Percentiles rank a stretch among this genome's conserved stretches.
phyloP scores from a whole-genome alignment of 2,797 vertebrate genomes.

The Podargus strigoides region DNA sequence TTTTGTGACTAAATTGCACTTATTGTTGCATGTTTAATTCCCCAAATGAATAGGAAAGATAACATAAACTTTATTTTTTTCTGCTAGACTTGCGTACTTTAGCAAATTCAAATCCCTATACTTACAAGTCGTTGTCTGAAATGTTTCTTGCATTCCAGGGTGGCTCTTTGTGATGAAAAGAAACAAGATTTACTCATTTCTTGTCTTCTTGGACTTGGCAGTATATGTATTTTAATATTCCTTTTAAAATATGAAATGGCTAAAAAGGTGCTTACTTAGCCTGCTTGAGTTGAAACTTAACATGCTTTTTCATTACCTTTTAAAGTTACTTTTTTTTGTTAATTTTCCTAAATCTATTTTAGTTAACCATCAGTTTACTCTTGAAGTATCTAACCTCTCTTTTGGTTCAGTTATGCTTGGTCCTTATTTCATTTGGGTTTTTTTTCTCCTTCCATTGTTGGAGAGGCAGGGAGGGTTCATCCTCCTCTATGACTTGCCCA shows the following conservation, averaged over 20 bases:
- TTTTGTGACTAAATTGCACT: constrained; percentile 18
- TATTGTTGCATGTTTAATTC: constrained; percentile 29
- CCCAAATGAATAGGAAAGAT: constrained; percentile 15
- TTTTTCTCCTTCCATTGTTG: not conserved
- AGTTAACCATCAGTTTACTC: not conserved
- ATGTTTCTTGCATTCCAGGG: not conserved
- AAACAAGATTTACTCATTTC: not conserved
- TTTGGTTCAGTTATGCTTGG: not conserved
- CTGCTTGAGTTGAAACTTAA: not conserved
- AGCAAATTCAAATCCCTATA: not conserved
- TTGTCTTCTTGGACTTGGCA: not conserved
- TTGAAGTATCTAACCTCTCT: not conserved
- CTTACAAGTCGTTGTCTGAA: not conserved
- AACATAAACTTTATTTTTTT: constrained; percentile 7
- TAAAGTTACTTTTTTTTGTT: not conserved
- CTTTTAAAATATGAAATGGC: not conserved
- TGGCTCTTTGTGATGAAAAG: not conserved
- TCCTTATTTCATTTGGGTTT: not conserved
- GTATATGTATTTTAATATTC: not conserved
- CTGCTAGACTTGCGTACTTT: not conserved
- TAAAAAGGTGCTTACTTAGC: not conserved
- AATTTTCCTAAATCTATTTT: not conserved
- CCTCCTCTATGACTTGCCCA: not conserved
- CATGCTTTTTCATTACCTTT: not conserved
- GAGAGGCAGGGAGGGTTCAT: not conserved